phyloP scores from a whole-genome alignment of 2,113 vertebrate species.

The Serinus canaria region DNA sequence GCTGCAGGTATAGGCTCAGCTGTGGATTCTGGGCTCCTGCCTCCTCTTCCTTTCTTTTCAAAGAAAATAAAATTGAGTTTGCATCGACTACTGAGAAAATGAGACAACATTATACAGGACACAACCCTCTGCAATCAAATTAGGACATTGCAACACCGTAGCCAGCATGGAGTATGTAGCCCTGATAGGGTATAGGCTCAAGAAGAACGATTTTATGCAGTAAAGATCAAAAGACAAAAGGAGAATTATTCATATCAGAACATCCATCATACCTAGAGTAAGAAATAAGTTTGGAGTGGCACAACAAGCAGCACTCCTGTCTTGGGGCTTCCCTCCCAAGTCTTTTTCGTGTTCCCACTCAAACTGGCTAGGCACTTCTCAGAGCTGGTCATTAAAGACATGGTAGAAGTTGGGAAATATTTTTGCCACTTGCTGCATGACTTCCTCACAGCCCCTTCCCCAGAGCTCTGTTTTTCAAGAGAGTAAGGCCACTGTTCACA shows the following conservation, averaged over 20 bases:
- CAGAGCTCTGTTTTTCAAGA: background rate
- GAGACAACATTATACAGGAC: constrained; percentile 51
- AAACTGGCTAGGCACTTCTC: background rate
- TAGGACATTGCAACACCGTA: constrained; percentile 16
- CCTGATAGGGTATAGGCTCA: background rate
- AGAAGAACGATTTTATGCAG: constrained; percentile 5
- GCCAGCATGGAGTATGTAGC: background rate
- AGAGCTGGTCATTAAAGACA: background rate
- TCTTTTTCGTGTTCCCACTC: background rate
- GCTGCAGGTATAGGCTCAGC: background rate
- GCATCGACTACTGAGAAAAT: constrained; percentile 50
- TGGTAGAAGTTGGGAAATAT: background rate
- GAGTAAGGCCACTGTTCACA: background rate
- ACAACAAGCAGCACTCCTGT: background rate
- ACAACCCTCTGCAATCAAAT: constrained; percentile 56
- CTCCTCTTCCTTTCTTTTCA: background rate
- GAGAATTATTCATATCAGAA: background rate
- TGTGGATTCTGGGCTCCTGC: background rate
- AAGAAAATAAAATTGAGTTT: constrained; percentile 50
- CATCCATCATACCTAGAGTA: background rate
- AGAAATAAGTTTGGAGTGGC: background rate
- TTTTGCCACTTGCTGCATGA: background rate
- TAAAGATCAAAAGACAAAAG: background rate
- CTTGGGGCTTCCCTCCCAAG: background rate
- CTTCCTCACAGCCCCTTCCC: background rate